Base-by-base conservation (phyloP, 1,140 invertebrate species). In the Drosophila sturtevanti region DNA sequence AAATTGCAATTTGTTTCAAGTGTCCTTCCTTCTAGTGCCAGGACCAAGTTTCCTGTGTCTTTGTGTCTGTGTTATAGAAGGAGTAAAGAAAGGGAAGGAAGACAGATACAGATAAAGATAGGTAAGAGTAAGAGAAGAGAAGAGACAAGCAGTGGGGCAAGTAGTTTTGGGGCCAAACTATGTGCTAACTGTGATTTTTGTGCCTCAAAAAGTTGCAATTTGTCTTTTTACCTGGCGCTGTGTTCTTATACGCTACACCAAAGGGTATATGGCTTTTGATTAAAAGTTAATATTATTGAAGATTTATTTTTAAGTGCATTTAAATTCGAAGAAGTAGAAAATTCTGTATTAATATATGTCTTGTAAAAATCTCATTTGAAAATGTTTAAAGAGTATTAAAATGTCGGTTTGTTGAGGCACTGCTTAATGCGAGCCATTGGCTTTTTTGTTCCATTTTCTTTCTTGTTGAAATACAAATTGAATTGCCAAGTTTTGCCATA, bases 1-100 rank as follows among this genome's bases (percentile, higher is more conserved):
- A 79, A 86, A 86, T 82, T 86, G 79, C 82, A 86, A 86, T 86
- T 86, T 87, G 72, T 87, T 78, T 87, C 63, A 87, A 86, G 82
- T 87, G 82, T 87, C 79, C 82, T 41, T 62, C 41, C 38, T 41
- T 27, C 41, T 65, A 74, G 55, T 54, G 63, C 63, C 69, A 85
- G 70, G 82, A 75, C 70, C 61, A 86, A 86, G 74, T 86, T 86
- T 72, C 61, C 37, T 35, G 34, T 75, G 64, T 72, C 66, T 78
- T 77, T 66, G 72, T 80, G 64, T 85, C 56, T 58, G 22, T 24
- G 5, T 21, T 27, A 1, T 31, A 31, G 0, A 31, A 31, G 27
- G 14, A 27, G 56, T n/a, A 16, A 2, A 24, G 31, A 1, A 21
- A 6, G 18, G 1, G 37, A 34, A 22, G 35, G 3, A 11, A 9